These are phyloP conservation scores for Styela plicata DNA, from an alignment of 23 tunicate species.

Conservation along the genomic window DNA sequence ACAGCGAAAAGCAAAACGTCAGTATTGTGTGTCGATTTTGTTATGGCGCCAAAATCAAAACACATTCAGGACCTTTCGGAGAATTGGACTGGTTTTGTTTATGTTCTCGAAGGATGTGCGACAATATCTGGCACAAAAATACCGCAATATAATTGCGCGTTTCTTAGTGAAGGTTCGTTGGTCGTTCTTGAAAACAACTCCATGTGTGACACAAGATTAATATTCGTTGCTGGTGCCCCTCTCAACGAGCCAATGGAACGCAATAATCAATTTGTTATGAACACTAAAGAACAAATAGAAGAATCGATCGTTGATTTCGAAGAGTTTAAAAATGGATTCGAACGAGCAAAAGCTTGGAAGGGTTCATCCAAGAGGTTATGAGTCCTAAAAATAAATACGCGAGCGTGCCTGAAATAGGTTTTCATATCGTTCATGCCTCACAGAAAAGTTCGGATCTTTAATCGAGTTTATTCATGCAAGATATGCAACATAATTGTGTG, in stretches of 20 bases:
- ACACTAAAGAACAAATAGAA: slow-evolving; percentile 41
- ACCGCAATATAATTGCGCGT: not conserved
- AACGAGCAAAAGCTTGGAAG: slow-evolving; percentile 49
- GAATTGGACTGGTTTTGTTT: not conserved
- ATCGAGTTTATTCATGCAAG: too few relatives aligned
- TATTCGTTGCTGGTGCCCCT: not conserved
- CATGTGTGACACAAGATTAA: not conserved
- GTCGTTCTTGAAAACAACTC: not conserved
- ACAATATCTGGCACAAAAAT: not conserved
- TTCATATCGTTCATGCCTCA: too few relatives aligned
- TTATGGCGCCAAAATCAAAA: not conserved
- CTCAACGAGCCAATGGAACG: not conserved
- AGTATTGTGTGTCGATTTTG: not conserved
- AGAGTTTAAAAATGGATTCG: slow-evolving; percentile 60
- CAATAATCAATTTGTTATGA: slow-evolving; percentile 55
- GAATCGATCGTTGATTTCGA: slow-evolving; percentile 44
- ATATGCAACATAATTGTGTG: too few relatives aligned
- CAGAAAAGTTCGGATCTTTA: too few relatives aligned
- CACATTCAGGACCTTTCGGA: not conserved
- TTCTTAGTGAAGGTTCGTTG: not conserved
- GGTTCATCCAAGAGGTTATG: not conserved
- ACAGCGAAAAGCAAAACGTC: not conserved
- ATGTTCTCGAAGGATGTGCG: not conserved
- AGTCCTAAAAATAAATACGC: too few relatives aligned
- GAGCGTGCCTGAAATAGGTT: too few relatives aligned